Base-by-base conservation (phyloP, 1,140 invertebrate genomes). In the Hylaeus anthracinus region DNA sequence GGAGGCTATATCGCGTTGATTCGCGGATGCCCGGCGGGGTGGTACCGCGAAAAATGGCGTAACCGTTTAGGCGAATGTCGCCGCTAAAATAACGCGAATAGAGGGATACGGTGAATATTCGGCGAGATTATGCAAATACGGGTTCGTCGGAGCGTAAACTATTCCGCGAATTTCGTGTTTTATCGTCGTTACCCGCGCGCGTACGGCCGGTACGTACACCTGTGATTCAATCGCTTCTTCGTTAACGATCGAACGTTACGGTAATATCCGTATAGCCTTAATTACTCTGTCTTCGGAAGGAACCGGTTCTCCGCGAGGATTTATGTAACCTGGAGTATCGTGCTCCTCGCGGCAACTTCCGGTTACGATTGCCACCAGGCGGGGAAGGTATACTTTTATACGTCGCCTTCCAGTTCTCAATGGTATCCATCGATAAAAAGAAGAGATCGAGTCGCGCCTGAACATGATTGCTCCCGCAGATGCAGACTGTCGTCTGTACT, bases 81-180 rank as follows among this genome's bases (percentile, higher is more conserved):
- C 26, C 60, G 78, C 5, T 53, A 37, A 75, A 74, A 75, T 61
- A 80, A 74, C 71, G 55, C 26, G 26, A 26, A 26, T 26, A 26
- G 26, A 26, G 26, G 26, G 26, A 26, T 26, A 26, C 26, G 55
- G 72, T 37, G 55, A 80, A 74, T 80, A 80, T 80, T 75, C 61
- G 63, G 63, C 45, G 63, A 74, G 78, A 80, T 80, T 80, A 80
- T 80, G 78, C 63, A 80, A 80, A 51, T 56, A 15, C 63, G 14
- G 51, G 12, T 51, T 56, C 72, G 63, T 4, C 45, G 37, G 37
- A 66, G 61, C 64, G 63, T 79, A 67, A 80, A 80, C 55, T 61
- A 67, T 80, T 75, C 64, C 48, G 72, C 41, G 64, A 75, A 67
- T 41, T 73, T 72, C 37, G 67, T 80, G 67, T 80, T 75, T 79